Evolutionary conservation across 2,888 invertebrate species (phyloP), one percentile per base, ranked within the genome.

Genomic region (Rosalia funebris): DNA sequence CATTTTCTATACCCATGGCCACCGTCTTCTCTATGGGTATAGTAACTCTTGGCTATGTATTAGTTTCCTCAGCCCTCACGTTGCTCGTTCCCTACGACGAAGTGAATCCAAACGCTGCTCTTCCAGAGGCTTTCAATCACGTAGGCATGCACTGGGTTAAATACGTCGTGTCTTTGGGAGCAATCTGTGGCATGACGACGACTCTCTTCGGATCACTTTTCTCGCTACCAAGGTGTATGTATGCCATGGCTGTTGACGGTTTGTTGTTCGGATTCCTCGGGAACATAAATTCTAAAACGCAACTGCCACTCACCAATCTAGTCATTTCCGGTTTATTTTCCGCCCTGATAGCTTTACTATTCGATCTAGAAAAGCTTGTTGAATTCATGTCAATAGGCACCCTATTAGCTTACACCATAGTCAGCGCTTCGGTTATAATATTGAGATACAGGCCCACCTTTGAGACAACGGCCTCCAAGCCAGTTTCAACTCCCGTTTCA

Each of bases 341-440:
- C 45, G 92, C 91, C 1, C 56, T 91, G 0, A 89, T 96, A 65
- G 95, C 96, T 2, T 81, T 96, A 36, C 79, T 95, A 32, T 93
- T 96, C 74, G 95, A 96, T 81, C 85, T 96, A 69, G 90, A 93
- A 71, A 94, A 94, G 69, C 83, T 96, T 37, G 95, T 96, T 0
- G 95, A 96, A 77, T 95, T 96, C 77, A 95, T 96, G 93, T 95
- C 95, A 1, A 96, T 96, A 74, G 93, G 93, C 0, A 94, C 93
- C 0, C 83, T 95, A 48, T 80, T 94, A 71, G 94, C 95, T 0
- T 96, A 96, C 78, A 95, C 95, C 1, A 94, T 96, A 64, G 96
- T 96, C 1, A 93, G 95, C 66, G 93, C 93, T 10, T 91, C 92
- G 62, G 93, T 96, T 3, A 93, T 96, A 54, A 90, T 96, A 46